Conservation (phyloP, 2,113 vertebrate species). For the human (Homo sapiens) region GRCh38 chr3:139157001-139157500, state of each 20-base stretch:
- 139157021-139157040: neutral
- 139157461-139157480: conserved; percentile 84
- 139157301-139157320: neutral
- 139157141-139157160: neutral
- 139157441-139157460: conserved; percentile 76
- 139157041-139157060: neutral
- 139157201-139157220: neutral
- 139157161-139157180: neutral
- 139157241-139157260: neutral
- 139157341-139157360: conserved; percentile 28
- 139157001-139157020: neutral
- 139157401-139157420: conserved; percentile 54
- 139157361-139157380: neutral
- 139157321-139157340: neutral
- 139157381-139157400: conserved; percentile 66
- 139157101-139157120: neutral
- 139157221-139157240: neutral
- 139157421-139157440: conserved; percentile 69
- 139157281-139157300: neutral
- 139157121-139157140: neutral
- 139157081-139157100: neutral
- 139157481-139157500: conserved; percentile 87
- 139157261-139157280: neutral
- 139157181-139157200: neutral
- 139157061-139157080: neutral